Base-by-base conservation (phyloP, 1,140 invertebrate genomes). In the Sarcophaga peregrina region DNA sequence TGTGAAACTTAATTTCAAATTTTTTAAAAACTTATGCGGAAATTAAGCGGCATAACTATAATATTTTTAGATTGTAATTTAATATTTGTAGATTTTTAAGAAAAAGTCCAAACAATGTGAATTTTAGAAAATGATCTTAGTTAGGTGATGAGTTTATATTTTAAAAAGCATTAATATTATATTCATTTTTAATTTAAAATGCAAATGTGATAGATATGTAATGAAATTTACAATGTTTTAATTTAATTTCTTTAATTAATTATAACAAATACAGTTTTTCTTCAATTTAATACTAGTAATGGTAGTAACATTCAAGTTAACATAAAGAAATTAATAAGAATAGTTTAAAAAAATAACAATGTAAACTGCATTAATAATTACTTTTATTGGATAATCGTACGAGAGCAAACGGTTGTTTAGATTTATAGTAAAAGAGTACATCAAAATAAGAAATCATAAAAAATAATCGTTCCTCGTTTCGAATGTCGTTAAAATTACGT, bases 281-380 rank as follows among this genome's bases (percentile, higher is more conserved):
- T 46, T 3, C 13, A 76, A 37, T 76, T 5, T 15, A 78, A 50
- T 50, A 25, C 15, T 68, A 76, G 47, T 48, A 50, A 10, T 74
- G 37, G 20, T 50, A 78, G 47, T 78, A 78, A 78, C 75, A 78
- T 78, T 78, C 75, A 78, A 78, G 50, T 78, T 25, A 78, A 78
- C 75, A 52, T 11, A 78, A 50, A 78, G 13, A 76, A 76, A 76
- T n/a, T 20, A 68, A 68, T 68, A 68, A 68, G 62, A 68, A 37
- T 37, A 72, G 17, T 25, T 72, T 20, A 25, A 72, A 72, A 72
- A 52, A 78, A 20, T 20, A 76, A 76, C 45, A 17, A 76, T 52
- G 48, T 46, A 78, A 78, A 78, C 47, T 17, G 47, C 8, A 78
- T 78, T 78, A 78, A 78, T 78, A 78, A 50, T 78, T 78, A 78